These are phyloP conservation scores for Garra rufa DNA, from an alignment of 2,113 vertebrate species.

Conservation along the genomic window DNA sequence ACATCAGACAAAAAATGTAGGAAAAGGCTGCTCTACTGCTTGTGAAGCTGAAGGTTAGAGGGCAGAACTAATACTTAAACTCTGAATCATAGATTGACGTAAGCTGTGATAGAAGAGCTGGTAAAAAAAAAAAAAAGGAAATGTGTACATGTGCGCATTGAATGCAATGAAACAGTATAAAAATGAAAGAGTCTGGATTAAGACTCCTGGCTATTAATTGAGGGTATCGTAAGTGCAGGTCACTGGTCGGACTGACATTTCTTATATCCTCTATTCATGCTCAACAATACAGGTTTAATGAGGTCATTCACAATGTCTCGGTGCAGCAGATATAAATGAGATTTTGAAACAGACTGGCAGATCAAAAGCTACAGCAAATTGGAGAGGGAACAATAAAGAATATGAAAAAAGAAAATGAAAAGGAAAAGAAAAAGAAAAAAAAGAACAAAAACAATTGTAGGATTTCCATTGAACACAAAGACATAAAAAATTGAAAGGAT, in stretches of 20 bases:
- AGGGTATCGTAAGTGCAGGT: constrained; percentile 45
- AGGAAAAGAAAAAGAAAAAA: too few relatives aligned
- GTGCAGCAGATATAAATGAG: neutral
- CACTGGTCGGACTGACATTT: constrained; percentile 48
- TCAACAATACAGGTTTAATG: constrained; percentile 48
- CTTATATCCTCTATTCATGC: constrained; percentile 30
- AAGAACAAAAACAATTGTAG: neutral
- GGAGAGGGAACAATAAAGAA: neutral
- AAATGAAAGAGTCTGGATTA: neutral
- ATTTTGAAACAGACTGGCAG: constrained; percentile 1
- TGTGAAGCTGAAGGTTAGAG: neutral
- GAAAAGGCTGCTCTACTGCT: neutral
- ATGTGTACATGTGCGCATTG: neutral
- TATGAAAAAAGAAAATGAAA: neutral
- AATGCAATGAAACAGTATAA: neutral
- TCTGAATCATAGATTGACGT: neutral
- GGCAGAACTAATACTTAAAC: neutral
- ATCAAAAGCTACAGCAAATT: constrained; percentile 48
- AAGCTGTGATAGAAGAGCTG: neutral
- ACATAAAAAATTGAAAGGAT: neutral
- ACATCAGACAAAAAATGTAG: neutral
- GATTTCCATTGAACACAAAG: neutral
- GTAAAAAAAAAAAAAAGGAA: neutral
- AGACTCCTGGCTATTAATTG: constrained; percentile 24
- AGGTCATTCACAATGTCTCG: constrained; percentile 36